These are phyloP conservation scores for Diabrotica virgifera DNA, from an alignment of 1,140 invertebrate genomes.

Conservation along the genomic window DNA sequence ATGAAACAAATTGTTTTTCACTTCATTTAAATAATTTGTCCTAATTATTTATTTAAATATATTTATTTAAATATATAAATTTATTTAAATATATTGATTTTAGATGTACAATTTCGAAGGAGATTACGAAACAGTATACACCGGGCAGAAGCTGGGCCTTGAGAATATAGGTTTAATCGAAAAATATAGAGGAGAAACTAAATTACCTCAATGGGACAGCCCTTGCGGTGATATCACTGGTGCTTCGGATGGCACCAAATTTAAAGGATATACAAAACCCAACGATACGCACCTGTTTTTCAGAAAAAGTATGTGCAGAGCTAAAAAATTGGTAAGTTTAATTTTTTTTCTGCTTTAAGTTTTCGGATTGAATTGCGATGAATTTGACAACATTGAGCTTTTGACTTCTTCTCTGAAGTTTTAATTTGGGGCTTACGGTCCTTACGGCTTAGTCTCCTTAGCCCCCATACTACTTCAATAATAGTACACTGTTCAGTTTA, in stretches of 20 bases:
- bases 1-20: too few relatives aligned
- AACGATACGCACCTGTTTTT: constrained; percentile 73
- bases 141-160: constrained; percentile 62
- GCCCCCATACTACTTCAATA: too few relatives aligned
- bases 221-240: constrained; percentile 73
- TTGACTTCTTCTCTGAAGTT: not conserved
- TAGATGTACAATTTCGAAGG: constrained; percentile 85
- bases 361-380: too few relatives aligned
- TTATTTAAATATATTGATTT: constrained; percentile 27
- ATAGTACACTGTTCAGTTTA: too few relatives aligned
- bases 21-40: too few relatives aligned
- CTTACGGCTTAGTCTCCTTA: not conserved
- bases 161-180: constrained; percentile 67
- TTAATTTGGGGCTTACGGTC: too few relatives aligned
- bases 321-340: constrained; percentile 64
- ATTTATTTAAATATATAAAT: too few relatives aligned
- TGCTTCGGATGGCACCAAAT: constrained; percentile 84
- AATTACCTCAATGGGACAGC: constrained; percentile 73
- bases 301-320: constrained; percentile 77
- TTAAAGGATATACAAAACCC: constrained; percentile 63
- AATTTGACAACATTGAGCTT: not conserved
- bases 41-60: too few relatives aligned
- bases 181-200: constrained; percentile 67
- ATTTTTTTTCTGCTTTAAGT: not conserved
- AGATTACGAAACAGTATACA: constrained; percentile 77